Evolutionary conservation across 2,113 vertebrate genomes (phyloP), one percentile per base, ranked within the genome.

Genomic region (Gopherus flavomarginatus): DNA sequence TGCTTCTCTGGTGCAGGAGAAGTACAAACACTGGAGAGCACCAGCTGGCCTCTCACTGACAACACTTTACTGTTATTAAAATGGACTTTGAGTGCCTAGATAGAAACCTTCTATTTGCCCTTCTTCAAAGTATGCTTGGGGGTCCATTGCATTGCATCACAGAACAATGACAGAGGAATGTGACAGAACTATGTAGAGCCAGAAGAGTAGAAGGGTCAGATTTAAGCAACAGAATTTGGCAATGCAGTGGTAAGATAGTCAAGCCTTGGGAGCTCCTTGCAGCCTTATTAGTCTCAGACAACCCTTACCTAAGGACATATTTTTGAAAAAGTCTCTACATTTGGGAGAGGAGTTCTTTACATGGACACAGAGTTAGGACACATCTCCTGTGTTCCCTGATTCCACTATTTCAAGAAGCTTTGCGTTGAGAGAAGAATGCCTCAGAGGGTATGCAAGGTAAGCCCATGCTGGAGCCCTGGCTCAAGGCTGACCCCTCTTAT

Each of bases 381-480:
- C 75, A 9, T 24, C 83, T 31, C 1, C 47, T 90, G 31, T 89
- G 84, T 0, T 59, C 69, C 54, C 13, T 62, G n/a, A 56, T 80
- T 59, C 92, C 83, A 86, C 42, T 59, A 22, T 89, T 92, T 80
- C 75, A 93, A 85, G 94, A 95, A 92, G 47, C 17, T 59, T 54
- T 79, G 5, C 38, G 16, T 12, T 44, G 69, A 2, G 21, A 90
- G 35, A 88, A 29, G 65, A 42, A 27, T n/a, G 29, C 31, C 90
- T 92, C 57, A 80, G 3, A 69, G 59, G 31, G 31, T 31, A 65
- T 69, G 62, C 35, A 69, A 17, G 16, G 62, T 21, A 69, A 69
- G 8, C 16, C 31, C 35, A n/a, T n/a, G 31, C 35, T 69, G 17
- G 62, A 69, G 62, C 14, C 8, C 17, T 19, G 62, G 62, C 16